These are phyloP conservation scores for Gymnosoma rotundatum DNA, from an alignment of 2,888 invertebrate genomes.

Conservation along the genomic window DNA sequence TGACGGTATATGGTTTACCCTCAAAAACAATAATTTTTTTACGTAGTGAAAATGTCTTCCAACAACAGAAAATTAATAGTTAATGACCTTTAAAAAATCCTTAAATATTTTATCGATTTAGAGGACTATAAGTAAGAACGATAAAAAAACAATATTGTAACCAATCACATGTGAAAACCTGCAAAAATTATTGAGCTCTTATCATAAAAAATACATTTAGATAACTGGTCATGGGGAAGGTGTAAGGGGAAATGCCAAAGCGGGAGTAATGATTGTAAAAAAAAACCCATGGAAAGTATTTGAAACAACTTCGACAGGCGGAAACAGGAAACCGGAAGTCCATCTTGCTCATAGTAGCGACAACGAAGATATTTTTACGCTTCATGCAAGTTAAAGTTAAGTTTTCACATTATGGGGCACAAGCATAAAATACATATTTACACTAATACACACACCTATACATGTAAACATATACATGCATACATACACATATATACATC, in stretches of 20 bases:
- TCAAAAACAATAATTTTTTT: too few relatives aligned
- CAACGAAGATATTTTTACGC: slow-evolving; percentile 79
- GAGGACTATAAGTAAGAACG: not conserved
- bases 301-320: slow-evolving; percentile 76
- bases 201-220: slow-evolving; percentile 50
- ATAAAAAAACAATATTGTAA: slow-evolving; percentile 20
- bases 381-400: slow-evolving; percentile 68
- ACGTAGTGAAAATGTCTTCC: too few relatives aligned
- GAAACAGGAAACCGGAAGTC: slow-evolving; percentile 83
- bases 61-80: not conserved
- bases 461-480: not conserved
- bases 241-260: not conserved
- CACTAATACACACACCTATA: not conserved
- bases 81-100: not conserved
- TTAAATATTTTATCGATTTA: slow-evolving; percentile 35
- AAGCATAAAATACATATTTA: slow-evolving; percentile 6
- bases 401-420: slow-evolving; percentile 54
- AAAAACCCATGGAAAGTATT: slow-evolving; percentile 64
- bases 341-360: slow-evolving; percentile 80
- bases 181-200: slow-evolving; percentile 49
- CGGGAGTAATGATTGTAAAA: slow-evolving; percentile 26
- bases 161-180: slow-evolving; percentile 60
- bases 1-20: too few relatives aligned
- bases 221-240: slow-evolving; percentile 18
- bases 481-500: slow-evolving; percentile 46